A percentile compares a stretch with the other conserved stretches of the same genome.
phyloP scores from a whole-genome alignment of 2,113 vertebrate genomes.

The Camelus bactrianus region DNA sequence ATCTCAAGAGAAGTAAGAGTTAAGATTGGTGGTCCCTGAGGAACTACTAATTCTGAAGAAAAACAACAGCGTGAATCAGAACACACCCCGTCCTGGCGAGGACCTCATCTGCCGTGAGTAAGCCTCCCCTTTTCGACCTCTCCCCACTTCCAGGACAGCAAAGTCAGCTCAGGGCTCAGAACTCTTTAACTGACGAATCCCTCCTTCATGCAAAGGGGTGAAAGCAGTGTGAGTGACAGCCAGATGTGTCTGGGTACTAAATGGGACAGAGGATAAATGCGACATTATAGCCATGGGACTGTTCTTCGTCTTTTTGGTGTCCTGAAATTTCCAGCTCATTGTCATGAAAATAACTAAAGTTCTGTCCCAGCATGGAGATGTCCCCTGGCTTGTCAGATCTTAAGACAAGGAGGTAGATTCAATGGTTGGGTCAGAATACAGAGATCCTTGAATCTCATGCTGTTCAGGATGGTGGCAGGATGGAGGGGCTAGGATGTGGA shows the following conservation, averaged over 20 bases:
- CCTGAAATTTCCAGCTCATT: slow-evolving; percentile 22
- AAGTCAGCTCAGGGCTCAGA: not conserved
- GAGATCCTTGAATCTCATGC: not conserved
- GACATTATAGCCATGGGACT: not conserved
- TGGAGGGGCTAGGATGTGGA: not conserved
- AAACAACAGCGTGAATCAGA: not conserved
- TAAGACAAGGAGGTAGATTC: not conserved
- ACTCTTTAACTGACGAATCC: not conserved
- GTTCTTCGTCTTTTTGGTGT: not conserved
- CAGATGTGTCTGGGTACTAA: not conserved
- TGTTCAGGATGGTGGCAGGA: not conserved
- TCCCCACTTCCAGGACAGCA: not conserved
- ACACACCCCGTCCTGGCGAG: not conserved
- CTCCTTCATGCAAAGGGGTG: not conserved
- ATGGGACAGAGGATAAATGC: not conserved
- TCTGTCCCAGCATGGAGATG: not conserved
- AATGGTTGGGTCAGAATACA: not conserved
- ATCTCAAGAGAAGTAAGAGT: not conserved
- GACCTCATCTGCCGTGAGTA: not conserved
- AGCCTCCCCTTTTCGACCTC: not conserved
- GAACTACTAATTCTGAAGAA: not conserved
- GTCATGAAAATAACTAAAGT: slow-evolving; percentile 17
- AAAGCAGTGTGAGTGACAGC: not conserved
- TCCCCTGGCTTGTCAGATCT: not conserved
- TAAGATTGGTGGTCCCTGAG: not conserved